These are phyloP conservation scores for Eulemur coronatus DNA, from an alignment of 2,797 vertebrate species.

Conservation along the genomic window DNA sequence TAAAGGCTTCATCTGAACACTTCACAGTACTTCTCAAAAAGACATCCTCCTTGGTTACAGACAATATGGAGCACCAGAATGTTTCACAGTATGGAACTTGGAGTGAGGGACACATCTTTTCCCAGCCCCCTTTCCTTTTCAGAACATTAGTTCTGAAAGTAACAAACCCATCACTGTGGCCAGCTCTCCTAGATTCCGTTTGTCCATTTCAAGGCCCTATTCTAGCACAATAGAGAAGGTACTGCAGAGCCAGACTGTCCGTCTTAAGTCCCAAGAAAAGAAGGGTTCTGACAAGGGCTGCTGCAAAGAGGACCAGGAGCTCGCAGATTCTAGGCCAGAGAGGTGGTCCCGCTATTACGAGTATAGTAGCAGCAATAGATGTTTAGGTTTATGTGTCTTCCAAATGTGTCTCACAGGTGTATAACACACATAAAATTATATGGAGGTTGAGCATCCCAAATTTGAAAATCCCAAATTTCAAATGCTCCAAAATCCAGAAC, in stretches of 20 bases:
- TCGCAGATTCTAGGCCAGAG: not conserved
- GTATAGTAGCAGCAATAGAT: not conserved
- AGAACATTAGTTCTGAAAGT: not conserved
- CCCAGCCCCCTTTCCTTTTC: not conserved
- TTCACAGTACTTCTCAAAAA: not conserved
- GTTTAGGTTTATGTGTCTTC: not conserved
- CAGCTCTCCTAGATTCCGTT: not conserved
- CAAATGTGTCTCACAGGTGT: not conserved
- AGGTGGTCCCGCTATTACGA: not conserved
- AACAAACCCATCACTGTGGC: not conserved
- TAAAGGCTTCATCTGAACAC: not conserved
- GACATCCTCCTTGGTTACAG: not conserved
- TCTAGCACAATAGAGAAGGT: not conserved
- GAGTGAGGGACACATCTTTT: not conserved
- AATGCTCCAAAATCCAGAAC: not conserved
- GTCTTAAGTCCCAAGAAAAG: not conserved
- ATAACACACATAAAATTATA: not conserved
- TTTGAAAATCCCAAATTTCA: not conserved
- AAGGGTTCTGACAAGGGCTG: not conserved
- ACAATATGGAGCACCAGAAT: not conserved
- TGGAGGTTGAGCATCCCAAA: not conserved
- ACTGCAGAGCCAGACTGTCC: not conserved
- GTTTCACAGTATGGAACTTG: not conserved
- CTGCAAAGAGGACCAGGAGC: not conserved
- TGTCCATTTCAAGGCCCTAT: not conserved